Evolutionary conservation across 1,140 invertebrate species (phyloP).

Genomic region (Tribolium castaneum): DNA sequence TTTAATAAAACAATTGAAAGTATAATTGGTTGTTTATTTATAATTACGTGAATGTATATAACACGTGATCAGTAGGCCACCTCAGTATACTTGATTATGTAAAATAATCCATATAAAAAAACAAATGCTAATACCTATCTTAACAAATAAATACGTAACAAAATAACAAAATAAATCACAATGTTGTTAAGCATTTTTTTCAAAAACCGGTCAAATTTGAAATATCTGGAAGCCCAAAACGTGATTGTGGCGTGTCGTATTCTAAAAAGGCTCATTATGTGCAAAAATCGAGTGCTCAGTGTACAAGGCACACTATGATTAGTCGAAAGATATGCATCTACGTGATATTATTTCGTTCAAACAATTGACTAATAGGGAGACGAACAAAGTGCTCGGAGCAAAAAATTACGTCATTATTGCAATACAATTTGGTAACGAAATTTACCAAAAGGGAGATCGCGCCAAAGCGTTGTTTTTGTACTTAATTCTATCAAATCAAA

Average conservation of each 20-base stretch:
- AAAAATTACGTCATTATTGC: background rate
- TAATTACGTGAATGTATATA: slow-evolving; percentile 14
- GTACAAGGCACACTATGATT: slow-evolving; percentile 51
- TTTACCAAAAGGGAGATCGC: too few relatives aligned
- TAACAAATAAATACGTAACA: background rate
- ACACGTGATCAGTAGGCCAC: slow-evolving; percentile 25
- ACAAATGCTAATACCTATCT: background rate
- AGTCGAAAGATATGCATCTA: slow-evolving; percentile 49
- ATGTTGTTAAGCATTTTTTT: background rate
- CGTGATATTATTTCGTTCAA: slow-evolving; percentile 45
- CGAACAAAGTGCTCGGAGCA: background rate
- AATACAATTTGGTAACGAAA: too few relatives aligned
- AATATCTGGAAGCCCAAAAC: slow-evolving; percentile 55
- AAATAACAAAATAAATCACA: background rate
- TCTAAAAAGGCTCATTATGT: slow-evolving; percentile 19
- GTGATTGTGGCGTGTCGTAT: slow-evolving; percentile 51
- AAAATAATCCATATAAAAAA: slow-evolving; percentile 1
- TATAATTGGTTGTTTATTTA: background rate
- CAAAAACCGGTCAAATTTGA: slow-evolving; percentile 28
- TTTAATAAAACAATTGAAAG: background rate
- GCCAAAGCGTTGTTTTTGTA: background rate
- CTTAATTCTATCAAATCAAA: background rate
- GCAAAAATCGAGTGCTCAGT: slow-evolving; percentile 40
- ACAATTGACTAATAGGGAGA: slow-evolving; percentile 56
- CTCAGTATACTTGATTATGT: slow-evolving; percentile 17